phyloP scores from a whole-genome alignment of 2,888 invertebrate genomes.

The Carcina quercana region DNA sequence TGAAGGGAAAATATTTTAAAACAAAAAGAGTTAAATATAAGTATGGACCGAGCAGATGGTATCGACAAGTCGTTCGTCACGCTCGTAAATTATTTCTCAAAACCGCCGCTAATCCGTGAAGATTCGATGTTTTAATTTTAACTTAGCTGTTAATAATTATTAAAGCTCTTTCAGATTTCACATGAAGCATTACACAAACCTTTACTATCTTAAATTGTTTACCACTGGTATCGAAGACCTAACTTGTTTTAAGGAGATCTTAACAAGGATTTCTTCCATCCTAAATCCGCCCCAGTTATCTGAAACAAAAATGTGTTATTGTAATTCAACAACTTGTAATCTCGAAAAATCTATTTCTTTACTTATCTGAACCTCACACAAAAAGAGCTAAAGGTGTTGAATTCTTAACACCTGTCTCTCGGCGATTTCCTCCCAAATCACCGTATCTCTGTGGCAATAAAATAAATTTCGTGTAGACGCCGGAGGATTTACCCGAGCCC shows the following conservation, averaged over 20 bases:
- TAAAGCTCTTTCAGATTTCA: slow-evolving; percentile 44
- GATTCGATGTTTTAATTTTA: slow-evolving; percentile 68
- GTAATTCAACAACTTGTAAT: slow-evolving; percentile 46
- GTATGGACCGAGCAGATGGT: slow-evolving; percentile 65
- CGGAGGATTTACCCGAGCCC: slow-evolving; percentile 59
- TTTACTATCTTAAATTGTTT: slow-evolving; percentile 47
- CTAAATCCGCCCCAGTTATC: slow-evolving; percentile 35
- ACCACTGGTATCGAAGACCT: slow-evolving; percentile 32
- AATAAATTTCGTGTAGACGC: slow-evolving; percentile 71
- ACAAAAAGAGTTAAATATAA: slow-evolving; percentile 66
- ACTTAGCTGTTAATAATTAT: slow-evolving; percentile 46
- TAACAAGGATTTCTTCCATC: slow-evolving; percentile 42
- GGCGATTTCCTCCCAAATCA: slow-evolving; percentile 67
- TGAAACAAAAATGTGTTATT: slow-evolving; percentile 57
- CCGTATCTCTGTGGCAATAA: slow-evolving; percentile 70
- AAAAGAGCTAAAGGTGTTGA: slow-evolving; percentile 65
- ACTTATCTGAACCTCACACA: slow-evolving; percentile 58
- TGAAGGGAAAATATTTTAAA: slow-evolving; percentile 56
- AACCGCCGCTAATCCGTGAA: slow-evolving; percentile 67
- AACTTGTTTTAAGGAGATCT: slow-evolving; percentile 35
- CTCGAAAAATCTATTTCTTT: slow-evolving; percentile 59
- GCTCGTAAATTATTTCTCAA: slow-evolving; percentile 72
- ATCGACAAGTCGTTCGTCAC: slow-evolving; percentile 70
- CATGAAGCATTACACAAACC: slow-evolving; percentile 47
- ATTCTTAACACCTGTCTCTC: slow-evolving; percentile 72